phyloP scores from a whole-genome alignment of 2,797 vertebrate species.

The Stomatorhinus walkeri region DNA sequence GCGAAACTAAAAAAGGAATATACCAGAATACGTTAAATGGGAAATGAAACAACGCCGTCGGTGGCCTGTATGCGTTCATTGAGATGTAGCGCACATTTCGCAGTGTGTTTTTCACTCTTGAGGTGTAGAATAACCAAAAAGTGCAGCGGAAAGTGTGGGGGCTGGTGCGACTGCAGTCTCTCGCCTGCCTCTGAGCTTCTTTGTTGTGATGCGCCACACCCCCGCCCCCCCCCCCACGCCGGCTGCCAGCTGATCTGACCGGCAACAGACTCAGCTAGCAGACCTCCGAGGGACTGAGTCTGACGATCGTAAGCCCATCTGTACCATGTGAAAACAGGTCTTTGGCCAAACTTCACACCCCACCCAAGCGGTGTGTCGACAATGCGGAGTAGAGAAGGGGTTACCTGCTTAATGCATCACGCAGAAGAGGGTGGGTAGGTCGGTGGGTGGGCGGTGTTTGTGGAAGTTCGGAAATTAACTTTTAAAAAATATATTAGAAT shows the following conservation, averaged over 20 bases:
- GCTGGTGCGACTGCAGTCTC: slow-evolving; percentile 55
- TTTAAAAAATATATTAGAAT: not conserved
- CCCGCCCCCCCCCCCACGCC: slow-evolving; percentile 50
- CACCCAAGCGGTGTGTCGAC: not conserved
- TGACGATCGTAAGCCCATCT: not conserved
- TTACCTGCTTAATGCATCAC: not conserved
- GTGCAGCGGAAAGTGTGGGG: slow-evolving; percentile 42
- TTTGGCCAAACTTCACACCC: not conserved
- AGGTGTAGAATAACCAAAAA: not conserved
- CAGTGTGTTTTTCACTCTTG: not conserved
- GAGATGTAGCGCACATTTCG: not conserved
- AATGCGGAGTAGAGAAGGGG: not conserved
- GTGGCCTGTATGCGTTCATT: not conserved
- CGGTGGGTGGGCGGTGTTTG: not conserved
- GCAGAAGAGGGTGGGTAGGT: not conserved
- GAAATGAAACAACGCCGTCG: not conserved
- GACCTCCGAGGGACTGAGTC: slow-evolving; percentile 55
- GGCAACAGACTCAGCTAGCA: slow-evolving; percentile 78
- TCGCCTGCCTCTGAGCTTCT: slow-evolving; percentile 60
- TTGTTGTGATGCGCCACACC: slow-evolving; percentile 78
- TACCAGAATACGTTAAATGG: not conserved
- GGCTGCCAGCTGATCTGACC: slow-evolving; percentile 78
- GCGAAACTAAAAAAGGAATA: not conserved
- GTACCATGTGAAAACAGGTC: not conserved
- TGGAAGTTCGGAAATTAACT: not conserved